Conservation (phyloP, 1,140 invertebrate species). For the Drosophila lowei region DNA sequence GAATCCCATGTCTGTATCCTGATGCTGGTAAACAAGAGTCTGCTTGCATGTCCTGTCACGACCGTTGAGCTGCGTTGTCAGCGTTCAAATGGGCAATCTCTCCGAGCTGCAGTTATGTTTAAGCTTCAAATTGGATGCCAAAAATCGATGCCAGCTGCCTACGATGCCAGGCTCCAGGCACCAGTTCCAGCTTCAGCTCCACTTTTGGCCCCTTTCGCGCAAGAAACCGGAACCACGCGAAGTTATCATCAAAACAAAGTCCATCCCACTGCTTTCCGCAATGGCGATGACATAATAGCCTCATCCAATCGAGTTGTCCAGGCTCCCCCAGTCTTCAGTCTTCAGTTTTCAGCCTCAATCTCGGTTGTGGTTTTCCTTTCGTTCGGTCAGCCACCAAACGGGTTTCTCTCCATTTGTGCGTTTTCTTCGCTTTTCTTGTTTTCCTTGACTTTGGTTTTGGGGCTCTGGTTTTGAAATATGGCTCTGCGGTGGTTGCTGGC, state of each 20-base stretch:
- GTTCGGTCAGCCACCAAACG: constrained; percentile 39
- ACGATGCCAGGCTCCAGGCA: constrained; percentile 2
- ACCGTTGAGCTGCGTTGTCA: constrained; percentile 52
- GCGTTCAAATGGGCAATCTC: constrained; percentile 51
- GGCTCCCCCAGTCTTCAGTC: constrained; percentile 6
- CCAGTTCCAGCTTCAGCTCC: constrained; percentile 32
- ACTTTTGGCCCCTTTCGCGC: constrained; percentile 34
- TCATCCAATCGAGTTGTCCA: constrained; percentile 34
- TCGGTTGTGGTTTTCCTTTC: constrained; percentile 54
- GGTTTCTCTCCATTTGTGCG: constrained; percentile 30
- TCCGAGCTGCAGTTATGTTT: constrained; percentile 26
- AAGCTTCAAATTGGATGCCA: constrained; percentile 32
- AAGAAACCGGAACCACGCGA: constrained; percentile 47
- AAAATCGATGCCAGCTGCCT: constrained; percentile 23
- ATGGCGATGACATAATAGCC: constrained; percentile 68
- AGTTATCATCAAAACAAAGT: constrained; percentile 51
- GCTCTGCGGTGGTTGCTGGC: not conserved
- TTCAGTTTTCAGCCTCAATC: constrained; percentile 4
- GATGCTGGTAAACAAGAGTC: not conserved
- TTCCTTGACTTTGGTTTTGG: constrained; percentile 45
- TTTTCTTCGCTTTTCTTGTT: constrained; percentile 58
- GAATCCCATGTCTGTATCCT: constrained; percentile 53
- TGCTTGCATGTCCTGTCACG: constrained; percentile 29
- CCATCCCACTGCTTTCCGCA: constrained; percentile 56
- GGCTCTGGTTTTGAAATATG: constrained; percentile 15